Base-by-base conservation (phyloP, 2,797 vertebrate genomes). In the Melanotaenia boesemani region DNA sequence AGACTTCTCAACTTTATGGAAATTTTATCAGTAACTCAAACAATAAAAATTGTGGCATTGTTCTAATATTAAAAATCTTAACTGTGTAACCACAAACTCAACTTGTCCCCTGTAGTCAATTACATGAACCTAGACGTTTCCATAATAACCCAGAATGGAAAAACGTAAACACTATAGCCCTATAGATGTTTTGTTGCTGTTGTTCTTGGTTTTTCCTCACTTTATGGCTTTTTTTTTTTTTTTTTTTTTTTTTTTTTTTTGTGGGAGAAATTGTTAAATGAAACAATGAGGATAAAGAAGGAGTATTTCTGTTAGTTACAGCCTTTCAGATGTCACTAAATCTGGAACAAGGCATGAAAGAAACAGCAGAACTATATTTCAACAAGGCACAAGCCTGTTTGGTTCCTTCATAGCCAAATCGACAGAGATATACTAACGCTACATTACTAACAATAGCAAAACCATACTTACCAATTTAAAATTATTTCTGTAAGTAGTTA, bases 191-290 rank as follows among this genome's bases (percentile, higher is more conserved):
- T 48, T 48, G 6, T 20, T 20, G 5, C 7, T 20, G 30, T 30
- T 30, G 5, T 30, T 30, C 5, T 30, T 30, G 28, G 28, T 30
- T 30, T 30, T 6, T 6, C 30, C 16, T 48, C 44, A 48, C 16
- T 20, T 48, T 20, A 6, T 39, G 37, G 10, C 37, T 39, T 13
- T 15, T 12, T 39, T 37, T 37, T 6, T 37, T 6, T 4, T 9
- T 4, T 3, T 1, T 4, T 4, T 3, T 37, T n/a, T n/a, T 37
- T 6, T 4, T 9, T 4, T 3, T 1, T 4, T 4, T 3, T 37
- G 36, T 37, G 36, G 37, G 12, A 12, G 37, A 39, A 15, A 39
- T 39, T 39, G 13, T 37, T 37, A 39, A 39, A 39, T 12, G 37
- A 2, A 11, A 12, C 10, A 39, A 39, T 39, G 10, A 11, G 37